Percentiles rank a stretch among this genome's conserved stretches.
Conservation (phyloP, 2,888 invertebrate genomes). For the Aelia acuminata region DNA sequence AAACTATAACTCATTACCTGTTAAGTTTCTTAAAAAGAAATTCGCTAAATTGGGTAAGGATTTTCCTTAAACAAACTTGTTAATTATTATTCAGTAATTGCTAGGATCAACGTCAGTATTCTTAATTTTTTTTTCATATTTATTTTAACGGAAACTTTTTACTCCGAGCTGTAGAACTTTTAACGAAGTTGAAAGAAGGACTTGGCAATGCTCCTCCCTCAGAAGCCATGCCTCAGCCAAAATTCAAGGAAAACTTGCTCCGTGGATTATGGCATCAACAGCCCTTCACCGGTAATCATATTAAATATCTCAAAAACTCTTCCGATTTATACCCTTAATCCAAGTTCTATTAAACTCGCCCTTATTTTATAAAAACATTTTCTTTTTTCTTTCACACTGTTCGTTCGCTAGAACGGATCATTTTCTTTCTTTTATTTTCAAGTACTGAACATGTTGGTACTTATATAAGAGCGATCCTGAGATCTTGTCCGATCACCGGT, state of each 20-base stretch:
- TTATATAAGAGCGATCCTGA: no score
- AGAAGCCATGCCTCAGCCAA: neutral
- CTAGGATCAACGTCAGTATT: constrained; percentile 29
- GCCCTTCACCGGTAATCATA: constrained; percentile 5
- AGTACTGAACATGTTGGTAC: no score
- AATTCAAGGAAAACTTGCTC: constrained; percentile 13
- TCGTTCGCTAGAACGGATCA: neutral
- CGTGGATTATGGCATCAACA: neutral
- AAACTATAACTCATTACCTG: neutral
- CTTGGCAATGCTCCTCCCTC: neutral
- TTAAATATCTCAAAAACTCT: constrained; percentile 16
- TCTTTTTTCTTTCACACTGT: neutral
- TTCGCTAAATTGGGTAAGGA: neutral
- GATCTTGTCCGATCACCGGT: no score
- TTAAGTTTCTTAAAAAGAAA: neutral
- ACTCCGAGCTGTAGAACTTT: neutral
- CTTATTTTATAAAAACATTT: neutral
- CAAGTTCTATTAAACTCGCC: neutral
- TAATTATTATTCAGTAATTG: constrained; percentile 25
- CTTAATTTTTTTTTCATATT: constrained; percentile 24
- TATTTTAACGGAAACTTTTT: constrained; percentile 36
- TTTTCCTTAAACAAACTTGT: constrained; percentile 14
- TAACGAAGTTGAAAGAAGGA: constrained; percentile 25
- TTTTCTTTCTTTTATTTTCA: neutral
- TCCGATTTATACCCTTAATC: neutral